These are phyloP conservation scores for Hydrotaea cyrtoneurina DNA, from an alignment of 2,888 invertebrate genomes.

Conservation along the genomic window DNA sequence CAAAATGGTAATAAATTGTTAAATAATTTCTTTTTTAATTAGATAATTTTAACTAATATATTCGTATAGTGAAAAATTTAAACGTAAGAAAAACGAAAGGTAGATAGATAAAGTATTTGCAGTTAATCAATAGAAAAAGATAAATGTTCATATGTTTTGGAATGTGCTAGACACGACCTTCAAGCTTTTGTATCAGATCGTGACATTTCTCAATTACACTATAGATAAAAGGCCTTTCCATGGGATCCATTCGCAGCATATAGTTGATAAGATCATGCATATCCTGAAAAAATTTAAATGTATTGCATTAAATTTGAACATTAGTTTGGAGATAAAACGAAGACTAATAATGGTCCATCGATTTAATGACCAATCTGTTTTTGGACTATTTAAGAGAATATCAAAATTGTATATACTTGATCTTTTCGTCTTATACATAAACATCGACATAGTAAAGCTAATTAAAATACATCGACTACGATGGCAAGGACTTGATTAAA, in stretches of 20 bases:
- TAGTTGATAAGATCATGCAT: conserved; percentile 86
- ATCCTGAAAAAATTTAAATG: conserved; percentile 82
- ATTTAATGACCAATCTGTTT: no score
- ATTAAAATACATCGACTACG: no score
- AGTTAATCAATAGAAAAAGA: conserved; percentile 35
- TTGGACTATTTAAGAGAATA: no score
- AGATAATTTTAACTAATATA: conserved; percentile 47
- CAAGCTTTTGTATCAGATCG: conserved; percentile 83
- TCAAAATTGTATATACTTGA: no score
- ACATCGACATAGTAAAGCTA: no score
- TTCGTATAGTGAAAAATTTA: conserved; percentile 35
- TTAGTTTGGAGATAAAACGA: no score
- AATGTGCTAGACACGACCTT: conserved; percentile 82
- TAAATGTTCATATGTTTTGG: conserved; percentile 28
- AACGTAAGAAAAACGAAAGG: neutral
- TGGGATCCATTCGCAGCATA: conserved; percentile 88
- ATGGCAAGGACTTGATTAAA: no score
- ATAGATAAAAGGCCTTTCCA: conserved; percentile 89
- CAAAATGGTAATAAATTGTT: conserved; percentile 15
- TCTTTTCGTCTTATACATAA: no score
- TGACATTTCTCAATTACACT: conserved; percentile 85
- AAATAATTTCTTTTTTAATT: conserved; percentile 12
- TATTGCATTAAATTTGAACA: no score
- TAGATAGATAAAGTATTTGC: conserved; percentile 12
- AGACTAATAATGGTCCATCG: no score